Evolutionary conservation across 1,140 invertebrate species (phyloP).

Genomic region (Drosophila pruinosa): DNA sequence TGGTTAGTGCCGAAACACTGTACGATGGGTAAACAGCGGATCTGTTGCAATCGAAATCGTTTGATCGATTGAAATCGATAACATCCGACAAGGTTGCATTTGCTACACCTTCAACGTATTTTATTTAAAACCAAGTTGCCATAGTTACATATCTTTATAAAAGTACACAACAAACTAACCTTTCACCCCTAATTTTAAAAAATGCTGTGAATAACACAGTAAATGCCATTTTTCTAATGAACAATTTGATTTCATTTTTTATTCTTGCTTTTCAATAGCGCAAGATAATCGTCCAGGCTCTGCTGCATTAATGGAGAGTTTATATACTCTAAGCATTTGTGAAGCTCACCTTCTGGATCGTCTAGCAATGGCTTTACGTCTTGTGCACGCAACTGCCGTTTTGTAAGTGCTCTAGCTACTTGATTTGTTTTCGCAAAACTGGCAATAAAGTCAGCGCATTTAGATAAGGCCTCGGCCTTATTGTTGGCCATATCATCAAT

Average conservation of each 20-base stretch:
- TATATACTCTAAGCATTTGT: constrained; percentile 85
- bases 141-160: neutral
- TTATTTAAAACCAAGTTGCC: neutral
- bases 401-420: constrained; percentile 86
- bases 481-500: constrained; percentile 89
- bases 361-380: constrained; percentile 84
- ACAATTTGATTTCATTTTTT: neutral
- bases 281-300: constrained; percentile 87
- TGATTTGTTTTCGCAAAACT: constrained; percentile 86
- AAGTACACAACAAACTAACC: no score
- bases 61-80: neutral
- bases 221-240: neutral
- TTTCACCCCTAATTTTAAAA: no score
- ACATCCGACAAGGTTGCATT: neutral
- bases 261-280: constrained; percentile 85
- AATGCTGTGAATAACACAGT: constrained; percentile 25
- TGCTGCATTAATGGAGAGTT: constrained; percentile 87
- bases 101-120: neutral
- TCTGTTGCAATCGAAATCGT: neutral
- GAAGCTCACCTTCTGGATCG: constrained; percentile 86
- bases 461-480: constrained; percentile 87
- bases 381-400: constrained; percentile 85
- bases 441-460: constrained; percentile 87
- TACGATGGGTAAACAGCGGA: neutral
- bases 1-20: no score